Conservation (phyloP, 2,113 vertebrate species). For the Microcebus lehilahytsara region DNA sequence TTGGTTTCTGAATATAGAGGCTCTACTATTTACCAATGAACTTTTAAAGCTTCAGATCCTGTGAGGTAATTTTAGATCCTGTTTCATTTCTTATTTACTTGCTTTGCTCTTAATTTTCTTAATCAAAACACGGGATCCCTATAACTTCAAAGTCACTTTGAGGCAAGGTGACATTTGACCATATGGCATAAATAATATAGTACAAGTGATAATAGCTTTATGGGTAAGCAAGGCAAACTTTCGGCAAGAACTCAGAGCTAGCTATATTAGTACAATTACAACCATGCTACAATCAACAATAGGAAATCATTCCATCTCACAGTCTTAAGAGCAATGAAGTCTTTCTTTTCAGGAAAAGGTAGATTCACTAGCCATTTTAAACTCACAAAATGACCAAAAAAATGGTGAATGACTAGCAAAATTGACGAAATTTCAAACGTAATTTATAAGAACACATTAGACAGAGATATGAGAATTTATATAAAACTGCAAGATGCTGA, state of each 20-base stretch:
- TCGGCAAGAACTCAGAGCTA: slow-evolving; percentile 33
- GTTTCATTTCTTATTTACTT: background rate
- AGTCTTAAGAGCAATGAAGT: slow-evolving; percentile 26
- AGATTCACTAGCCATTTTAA: slow-evolving; percentile 21
- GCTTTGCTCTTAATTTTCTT: background rate
- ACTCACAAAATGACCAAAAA: slow-evolving; percentile 48
- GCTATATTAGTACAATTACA: slow-evolving; percentile 49
- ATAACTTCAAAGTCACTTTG: slow-evolving; percentile 15
- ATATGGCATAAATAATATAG: background rate
- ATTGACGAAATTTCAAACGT: background rate
- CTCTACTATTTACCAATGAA: background rate
- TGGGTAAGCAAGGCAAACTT: slow-evolving; percentile 50
- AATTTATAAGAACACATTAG: slow-evolving; percentile 12
- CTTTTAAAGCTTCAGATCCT: background rate
- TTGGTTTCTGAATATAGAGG: slow-evolving; percentile 13
- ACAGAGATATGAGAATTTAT: background rate
- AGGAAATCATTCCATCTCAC: background rate
- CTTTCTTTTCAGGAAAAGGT: slow-evolving; percentile 34
- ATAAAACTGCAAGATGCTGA: background rate
- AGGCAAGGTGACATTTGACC: background rate
- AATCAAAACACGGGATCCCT: background rate
- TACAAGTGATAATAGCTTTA: slow-evolving; percentile 29
- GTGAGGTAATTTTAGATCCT: slow-evolving; percentile 20
- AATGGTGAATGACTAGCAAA: slow-evolving; percentile 1
- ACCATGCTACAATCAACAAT: slow-evolving; percentile 12